Conservation (phyloP, 2,113 vertebrate species). For the Typhlomys cinereus region DNA sequence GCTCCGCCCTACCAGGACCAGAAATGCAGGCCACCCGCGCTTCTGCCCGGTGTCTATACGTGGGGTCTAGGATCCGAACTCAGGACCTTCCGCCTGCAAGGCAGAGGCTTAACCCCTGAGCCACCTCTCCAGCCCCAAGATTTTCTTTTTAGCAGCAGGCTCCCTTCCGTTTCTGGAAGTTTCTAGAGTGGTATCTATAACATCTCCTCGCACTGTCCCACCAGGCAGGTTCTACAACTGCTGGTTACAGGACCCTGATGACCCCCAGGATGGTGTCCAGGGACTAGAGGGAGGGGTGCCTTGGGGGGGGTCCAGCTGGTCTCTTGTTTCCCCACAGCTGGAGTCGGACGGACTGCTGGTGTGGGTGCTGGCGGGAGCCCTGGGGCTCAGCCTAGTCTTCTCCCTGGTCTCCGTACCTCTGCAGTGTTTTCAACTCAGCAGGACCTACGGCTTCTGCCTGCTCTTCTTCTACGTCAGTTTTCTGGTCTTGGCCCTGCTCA, state of each 20-base stretch:
- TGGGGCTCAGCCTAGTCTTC: conserved; percentile 93
- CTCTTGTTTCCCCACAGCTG: conserved; percentile 84
- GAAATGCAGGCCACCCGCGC: no score
- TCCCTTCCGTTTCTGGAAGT: background rate
- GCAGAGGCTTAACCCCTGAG: no score
- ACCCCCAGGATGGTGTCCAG: background rate
- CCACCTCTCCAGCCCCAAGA: no score
- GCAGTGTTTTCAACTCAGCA: conserved; percentile 90
- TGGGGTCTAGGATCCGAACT: no score
- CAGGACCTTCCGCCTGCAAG: no score
- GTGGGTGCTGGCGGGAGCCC: conserved; percentile 92
- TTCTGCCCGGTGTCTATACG: no score
- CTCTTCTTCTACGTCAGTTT: conserved; percentile 91
- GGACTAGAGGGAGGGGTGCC: background rate
- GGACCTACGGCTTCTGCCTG: conserved; percentile 89
- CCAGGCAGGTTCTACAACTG: background rate
- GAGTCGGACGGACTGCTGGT: conserved; percentile 90
- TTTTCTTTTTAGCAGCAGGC: no score
- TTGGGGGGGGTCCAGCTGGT: background rate
- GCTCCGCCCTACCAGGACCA: no score
- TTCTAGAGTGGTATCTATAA: background rate
- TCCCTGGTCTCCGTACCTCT: conserved; percentile 92
- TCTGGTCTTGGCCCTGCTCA: conserved; percentile 92
- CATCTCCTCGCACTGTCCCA: background rate
- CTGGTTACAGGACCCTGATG: background rate